phyloP scores from a whole-genome alignment of 1,140 invertebrate species.

The Pseudomyrmex flavicornis region DNA sequence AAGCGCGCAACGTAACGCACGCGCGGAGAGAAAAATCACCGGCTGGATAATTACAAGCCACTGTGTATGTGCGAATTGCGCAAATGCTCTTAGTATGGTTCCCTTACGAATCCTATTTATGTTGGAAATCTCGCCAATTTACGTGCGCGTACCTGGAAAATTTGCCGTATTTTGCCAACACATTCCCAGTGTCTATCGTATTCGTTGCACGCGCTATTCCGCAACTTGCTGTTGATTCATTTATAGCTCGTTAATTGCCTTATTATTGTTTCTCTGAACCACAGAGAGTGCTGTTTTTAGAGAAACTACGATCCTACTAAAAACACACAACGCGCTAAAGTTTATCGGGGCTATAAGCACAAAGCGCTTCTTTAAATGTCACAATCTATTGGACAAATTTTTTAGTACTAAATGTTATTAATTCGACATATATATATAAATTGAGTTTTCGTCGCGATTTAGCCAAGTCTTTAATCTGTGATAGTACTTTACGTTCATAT shows the following conservation, averaged over 20 bases:
- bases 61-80: not conserved
- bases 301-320: not conserved
- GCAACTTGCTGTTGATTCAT: conserved; percentile 3
- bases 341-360: no score
- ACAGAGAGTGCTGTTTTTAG: not conserved
- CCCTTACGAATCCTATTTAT: conserved; percentile 13
- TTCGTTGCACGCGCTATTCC: not conserved
- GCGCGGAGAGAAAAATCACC: conserved; percentile 21
- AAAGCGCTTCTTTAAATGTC: no score
- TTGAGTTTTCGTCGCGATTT: not conserved
- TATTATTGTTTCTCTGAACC: conserved; percentile 26
- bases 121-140: not conserved
- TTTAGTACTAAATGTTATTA: not conserved
- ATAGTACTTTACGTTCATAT: conserved; percentile 32
- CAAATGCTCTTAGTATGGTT: conserved; percentile 29
- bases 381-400: not conserved
- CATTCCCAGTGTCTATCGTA: not conserved
- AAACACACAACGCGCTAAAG: no score
- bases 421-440: not conserved
- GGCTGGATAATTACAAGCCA: conserved; percentile 22
- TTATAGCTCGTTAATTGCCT: not conserved
- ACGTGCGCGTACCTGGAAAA: conserved; percentile 11
- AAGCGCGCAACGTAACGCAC: not conserved
- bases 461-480: conserved; percentile 10
- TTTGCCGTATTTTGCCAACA: conserved; percentile 7